A percentile compares a stretch with the other conserved stretches of the same genome.
Conservation (phyloP, 2,113 vertebrate genomes). For the Archocentrus centrarchus region DNA sequence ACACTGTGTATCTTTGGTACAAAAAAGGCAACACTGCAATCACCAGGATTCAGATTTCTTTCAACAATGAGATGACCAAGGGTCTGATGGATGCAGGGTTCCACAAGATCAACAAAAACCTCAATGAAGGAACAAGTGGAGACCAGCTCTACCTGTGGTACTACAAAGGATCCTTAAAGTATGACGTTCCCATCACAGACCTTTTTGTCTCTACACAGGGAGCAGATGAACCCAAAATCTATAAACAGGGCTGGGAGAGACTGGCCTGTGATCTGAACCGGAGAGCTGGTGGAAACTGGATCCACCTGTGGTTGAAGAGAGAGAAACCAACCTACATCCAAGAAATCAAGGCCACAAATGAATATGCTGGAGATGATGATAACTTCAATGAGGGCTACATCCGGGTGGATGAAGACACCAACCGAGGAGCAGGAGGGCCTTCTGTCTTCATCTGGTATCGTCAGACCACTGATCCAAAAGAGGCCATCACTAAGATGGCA, state of each 20-base stretch:
- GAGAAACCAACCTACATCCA: background rate
- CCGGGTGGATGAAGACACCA: background rate
- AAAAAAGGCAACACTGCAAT: background rate
- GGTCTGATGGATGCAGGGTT: background rate
- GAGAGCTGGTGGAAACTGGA: accelerated
- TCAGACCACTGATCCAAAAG: accelerated
- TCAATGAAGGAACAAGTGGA: background rate
- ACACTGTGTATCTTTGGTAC: background rate
- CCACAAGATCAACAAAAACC: background rate
- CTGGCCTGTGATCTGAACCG: background rate
- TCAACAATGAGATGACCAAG: background rate
- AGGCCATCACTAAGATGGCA: background rate
- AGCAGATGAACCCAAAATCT: background rate
- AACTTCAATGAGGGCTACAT: background rate
- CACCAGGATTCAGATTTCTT: background rate
- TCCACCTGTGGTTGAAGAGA: slow-evolving; percentile 3
- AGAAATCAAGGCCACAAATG: background rate
- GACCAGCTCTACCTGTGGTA: background rate
- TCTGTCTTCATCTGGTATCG: background rate
- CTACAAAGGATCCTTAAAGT: background rate
- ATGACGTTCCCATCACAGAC: background rate
- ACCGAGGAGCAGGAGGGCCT: background rate
- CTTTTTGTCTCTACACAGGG: background rate
- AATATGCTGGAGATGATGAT: too few relatives aligned
- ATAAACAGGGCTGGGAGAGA: background rate